Base-by-base conservation (phyloP, 1,140 invertebrate genomes). In the Apis cerana region DNA sequence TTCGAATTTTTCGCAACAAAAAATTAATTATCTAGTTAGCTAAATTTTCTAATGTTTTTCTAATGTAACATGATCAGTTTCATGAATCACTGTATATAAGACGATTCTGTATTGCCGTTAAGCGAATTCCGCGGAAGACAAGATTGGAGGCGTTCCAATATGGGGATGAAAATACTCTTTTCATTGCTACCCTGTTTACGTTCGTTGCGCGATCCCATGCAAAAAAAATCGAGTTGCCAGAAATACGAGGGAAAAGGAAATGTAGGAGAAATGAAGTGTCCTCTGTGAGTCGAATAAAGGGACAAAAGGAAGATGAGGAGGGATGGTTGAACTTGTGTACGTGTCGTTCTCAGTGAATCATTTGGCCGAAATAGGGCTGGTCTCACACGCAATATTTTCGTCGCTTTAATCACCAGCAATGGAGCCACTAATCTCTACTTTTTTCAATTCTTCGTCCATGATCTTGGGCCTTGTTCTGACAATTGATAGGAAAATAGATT, bases 61-160 rank as follows among this genome's bases (percentile, higher is more conserved):
- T n/a, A n/a, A n/a, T n/a, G 5, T 43, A 43, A 43, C 5, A 43
- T 43, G 5, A 43, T 43, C 4, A 43, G 3, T 43, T 43, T 43
- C 33, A 43, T 43, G 33, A 43, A 43, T 43, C 33, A 43, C 4
- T 43, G 5, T 43, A 43, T 43, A 43, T 43, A 43, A 43, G 0
- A 43, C 0, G 33, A 43, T 43, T 43, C 33, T 43, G 0, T 43
- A 43, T 43, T 5, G 33, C 33, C 33, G 5, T 80, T 80, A 65
- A 69, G 54, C n/a, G 79, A 80, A 80, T 52, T 59, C 67, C 21
- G 15, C 11, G 23, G 56, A 79, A 80, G 52, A 72, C 48, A 72
- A 72, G 75, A 11, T 89, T 89, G 82, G 82, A 83, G 71, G 19
- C 27, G 54, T 7, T 88, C 83, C 75, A 90, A 87, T 85, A 54